These are phyloP conservation scores for Odontothrips loti DNA, from an alignment of 2,888 invertebrate genomes.

Conservation along the genomic window DNA sequence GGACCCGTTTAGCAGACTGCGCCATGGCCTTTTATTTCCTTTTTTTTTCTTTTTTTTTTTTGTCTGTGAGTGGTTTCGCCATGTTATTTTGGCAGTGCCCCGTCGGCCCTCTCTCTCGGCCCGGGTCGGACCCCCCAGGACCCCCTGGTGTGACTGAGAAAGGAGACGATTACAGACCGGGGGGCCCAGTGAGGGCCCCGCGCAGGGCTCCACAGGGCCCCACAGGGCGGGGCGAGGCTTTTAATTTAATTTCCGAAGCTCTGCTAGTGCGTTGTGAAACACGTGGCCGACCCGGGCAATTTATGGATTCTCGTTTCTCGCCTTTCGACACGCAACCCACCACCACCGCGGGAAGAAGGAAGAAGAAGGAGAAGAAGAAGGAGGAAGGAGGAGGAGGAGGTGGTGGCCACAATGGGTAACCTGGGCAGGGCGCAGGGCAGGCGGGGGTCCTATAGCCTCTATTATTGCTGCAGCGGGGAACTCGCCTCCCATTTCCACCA, in stretches of 20 bases:
- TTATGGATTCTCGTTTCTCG: slow-evolving; percentile 26
- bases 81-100: too few relatives aligned
- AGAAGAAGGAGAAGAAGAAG: not conserved
- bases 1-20: too few relatives aligned
- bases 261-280: not conserved
- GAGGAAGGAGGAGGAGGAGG: not conserved
- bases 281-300: slow-evolving; percentile 4
- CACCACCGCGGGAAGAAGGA: not conserved
- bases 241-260: slow-evolving; percentile 16
- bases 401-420: too few relatives aligned
- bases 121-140: too few relatives aligned
- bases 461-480: too few relatives aligned
- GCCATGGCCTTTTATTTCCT: not conserved
- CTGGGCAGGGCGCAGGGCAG: too few relatives aligned
- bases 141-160: too few relatives aligned
- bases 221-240: not conserved
- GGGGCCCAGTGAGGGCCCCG: not conserved
- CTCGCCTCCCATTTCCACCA: too few relatives aligned
- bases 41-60: not conserved
- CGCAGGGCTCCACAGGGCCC: not conserved
- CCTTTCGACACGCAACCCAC: slow-evolving; percentile 11
- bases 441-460: too few relatives aligned
- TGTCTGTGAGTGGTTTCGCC: not conserved
- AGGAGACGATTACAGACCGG: too few relatives aligned
- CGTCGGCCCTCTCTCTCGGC: too few relatives aligned